phyloP scores from a whole-genome alignment of 2,888 invertebrate genomes.

The Candidula unifasciata region DNA sequence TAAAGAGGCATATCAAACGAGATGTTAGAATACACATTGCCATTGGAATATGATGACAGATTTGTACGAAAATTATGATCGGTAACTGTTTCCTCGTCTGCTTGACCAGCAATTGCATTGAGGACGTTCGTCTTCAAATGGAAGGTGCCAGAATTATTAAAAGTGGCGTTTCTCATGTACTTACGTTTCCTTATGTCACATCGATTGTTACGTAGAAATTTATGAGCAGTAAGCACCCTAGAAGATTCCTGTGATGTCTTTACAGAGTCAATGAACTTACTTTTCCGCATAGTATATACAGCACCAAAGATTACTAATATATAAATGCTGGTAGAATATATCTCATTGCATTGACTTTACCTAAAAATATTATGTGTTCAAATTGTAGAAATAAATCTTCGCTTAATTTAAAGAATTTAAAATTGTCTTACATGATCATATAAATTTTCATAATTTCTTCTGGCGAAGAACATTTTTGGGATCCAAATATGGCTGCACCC shows the following conservation, averaged over 20 bases:
- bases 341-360: too few species aligned
- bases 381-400: too few species aligned
- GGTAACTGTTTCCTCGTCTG: not conserved
- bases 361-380: too few species aligned
- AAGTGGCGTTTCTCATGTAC: constrained; percentile 43
- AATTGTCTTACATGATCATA: too few species aligned
- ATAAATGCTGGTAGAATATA: too few species aligned
- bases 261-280: not conserved
- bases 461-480: too few species aligned
- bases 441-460: too few species aligned
- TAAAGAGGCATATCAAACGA: constrained; percentile 28
- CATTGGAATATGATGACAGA: not conserved
- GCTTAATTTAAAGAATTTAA: too few species aligned
- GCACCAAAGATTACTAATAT: too few species aligned
- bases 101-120: not conserved
- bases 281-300: constrained; percentile 34
- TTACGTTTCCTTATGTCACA: constrained; percentile 13
- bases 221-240: not conserved
- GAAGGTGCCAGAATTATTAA: constrained; percentile 21
- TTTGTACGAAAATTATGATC: not conserved
- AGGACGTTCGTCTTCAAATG: not conserved
- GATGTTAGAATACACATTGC: not conserved
- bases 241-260: not conserved
- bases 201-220: not conserved
- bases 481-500: too few species aligned